phyloP scores from a whole-genome alignment of 1,140 invertebrate genomes.

The Dryas iulia region DNA sequence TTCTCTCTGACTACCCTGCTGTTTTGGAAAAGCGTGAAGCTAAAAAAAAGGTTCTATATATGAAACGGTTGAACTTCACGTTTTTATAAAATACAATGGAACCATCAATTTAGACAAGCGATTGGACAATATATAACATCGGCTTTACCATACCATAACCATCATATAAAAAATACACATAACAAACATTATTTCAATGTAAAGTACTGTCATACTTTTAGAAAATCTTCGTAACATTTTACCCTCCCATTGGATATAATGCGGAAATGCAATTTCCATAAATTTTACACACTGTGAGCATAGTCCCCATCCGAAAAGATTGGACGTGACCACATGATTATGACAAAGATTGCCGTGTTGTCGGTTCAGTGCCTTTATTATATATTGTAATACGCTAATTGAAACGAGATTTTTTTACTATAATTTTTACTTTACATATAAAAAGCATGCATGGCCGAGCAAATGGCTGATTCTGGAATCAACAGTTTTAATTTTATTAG shows the following conservation, averaged over 20 bases:
- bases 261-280: conserved; percentile 78
- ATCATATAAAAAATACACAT: not conserved
- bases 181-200: not conserved
- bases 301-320: conserved; percentile 70
- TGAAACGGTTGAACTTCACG: too few species aligned
- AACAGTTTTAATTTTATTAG: not conserved
- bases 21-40: too few species aligned
- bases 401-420: not conserved
- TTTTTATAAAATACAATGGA: too few species aligned
- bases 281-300: conserved; percentile 75
- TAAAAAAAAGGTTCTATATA: too few species aligned
- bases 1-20: too few species aligned
- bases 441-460: not conserved
- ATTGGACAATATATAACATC: too few species aligned
- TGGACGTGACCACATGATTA: conserved; percentile 66
- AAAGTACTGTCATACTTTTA: conserved; percentile 26
- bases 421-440: not conserved
- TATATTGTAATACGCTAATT: not conserved
- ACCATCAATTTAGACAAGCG: too few species aligned
- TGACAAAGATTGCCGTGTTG: conserved; percentile 35
- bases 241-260: conserved; percentile 66
- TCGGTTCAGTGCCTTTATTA: conserved; percentile 23
- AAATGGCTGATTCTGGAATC: not conserved
- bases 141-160: too few species aligned
- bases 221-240: conserved; percentile 30